Evolutionary conservation across 2,113 vertebrate species (phyloP).

Genomic region (Oryctolagus cuniculus): DNA sequence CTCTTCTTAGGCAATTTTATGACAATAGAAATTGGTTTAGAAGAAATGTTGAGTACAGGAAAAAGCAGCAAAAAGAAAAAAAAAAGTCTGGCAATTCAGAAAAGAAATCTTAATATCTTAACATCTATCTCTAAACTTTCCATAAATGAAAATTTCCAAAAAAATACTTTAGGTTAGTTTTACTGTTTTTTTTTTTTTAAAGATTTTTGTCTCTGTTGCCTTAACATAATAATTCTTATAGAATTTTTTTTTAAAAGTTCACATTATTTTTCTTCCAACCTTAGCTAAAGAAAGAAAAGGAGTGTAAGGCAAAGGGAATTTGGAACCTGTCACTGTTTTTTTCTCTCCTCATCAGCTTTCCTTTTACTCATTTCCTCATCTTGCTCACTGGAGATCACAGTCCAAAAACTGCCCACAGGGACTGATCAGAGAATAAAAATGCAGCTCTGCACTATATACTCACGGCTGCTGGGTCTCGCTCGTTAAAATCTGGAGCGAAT

Average conservation of each 20-base stretch:
- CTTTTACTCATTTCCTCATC: constrained; percentile 67
- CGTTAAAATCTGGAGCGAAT: neutral
- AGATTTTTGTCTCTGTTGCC: constrained; percentile 54
- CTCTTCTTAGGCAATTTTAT: neutral
- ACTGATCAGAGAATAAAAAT: neutral
- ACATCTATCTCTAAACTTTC: constrained; percentile 43
- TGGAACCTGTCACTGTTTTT: constrained; percentile 55
- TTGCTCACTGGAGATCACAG: neutral
- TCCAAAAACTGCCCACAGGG: neutral
- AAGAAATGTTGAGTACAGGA: neutral
- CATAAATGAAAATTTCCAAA: constrained; percentile 57
- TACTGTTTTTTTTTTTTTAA: constrained; percentile 50
- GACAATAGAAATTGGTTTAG: neutral
- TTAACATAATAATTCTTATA: constrained; percentile 50
- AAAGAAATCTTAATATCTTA: constrained; percentile 21
- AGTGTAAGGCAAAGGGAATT: constrained; percentile 55
- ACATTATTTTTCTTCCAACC: constrained; percentile 43
- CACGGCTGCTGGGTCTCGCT: neutral
- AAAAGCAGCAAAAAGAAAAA: neutral
- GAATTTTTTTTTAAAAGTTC: neutral
- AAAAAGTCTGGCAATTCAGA: neutral
- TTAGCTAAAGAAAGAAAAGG: constrained; percentile 45
- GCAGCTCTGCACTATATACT: neutral
- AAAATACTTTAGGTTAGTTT: constrained; percentile 50
- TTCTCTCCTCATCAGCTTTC: constrained; percentile 48